These are phyloP conservation scores for Craniophora ligustri DNA, from an alignment of 2,888 invertebrate species.

Conservation along the genomic window DNA sequence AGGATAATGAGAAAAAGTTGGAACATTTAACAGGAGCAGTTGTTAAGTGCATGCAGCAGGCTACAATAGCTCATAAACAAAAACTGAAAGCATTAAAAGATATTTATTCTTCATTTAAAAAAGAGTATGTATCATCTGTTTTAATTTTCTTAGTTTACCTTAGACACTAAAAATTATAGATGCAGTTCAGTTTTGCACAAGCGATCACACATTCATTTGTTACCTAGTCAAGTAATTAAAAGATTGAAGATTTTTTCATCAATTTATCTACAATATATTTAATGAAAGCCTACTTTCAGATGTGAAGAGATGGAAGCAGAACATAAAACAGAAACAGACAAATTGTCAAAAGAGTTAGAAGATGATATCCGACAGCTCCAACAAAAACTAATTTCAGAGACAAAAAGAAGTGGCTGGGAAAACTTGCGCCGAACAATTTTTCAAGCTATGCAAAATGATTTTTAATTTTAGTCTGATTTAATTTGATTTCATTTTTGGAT, in stretches of 20 bases:
- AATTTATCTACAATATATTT: no score
- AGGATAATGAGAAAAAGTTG: constrained; percentile 79
- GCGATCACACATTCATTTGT: no score
- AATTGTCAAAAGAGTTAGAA: constrained; percentile 74
- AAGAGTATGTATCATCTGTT: constrained; percentile 65
- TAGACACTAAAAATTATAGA: no score
- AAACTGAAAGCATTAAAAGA: constrained; percentile 74
- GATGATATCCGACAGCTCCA: constrained; percentile 75
- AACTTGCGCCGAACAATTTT: constrained; percentile 73
- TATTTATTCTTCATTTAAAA: constrained; percentile 69
- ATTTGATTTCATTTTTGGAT: constrained; percentile 2
- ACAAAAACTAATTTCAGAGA: constrained; percentile 75
- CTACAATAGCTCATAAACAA: constrained; percentile 72
- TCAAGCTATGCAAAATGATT: constrained; percentile 79
- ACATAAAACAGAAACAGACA: constrained; percentile 70
- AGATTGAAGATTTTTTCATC: no score
- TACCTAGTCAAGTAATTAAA: no score
- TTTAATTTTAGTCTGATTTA: constrained; percentile 48
- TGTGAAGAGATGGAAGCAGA: constrained; percentile 73
- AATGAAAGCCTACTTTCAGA: constrained; percentile 53
- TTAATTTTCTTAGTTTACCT: not conserved
- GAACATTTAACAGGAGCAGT: constrained; percentile 73
- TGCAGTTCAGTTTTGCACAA: no score
- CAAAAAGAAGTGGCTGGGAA: constrained; percentile 77
- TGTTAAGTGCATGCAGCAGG: constrained; percentile 77